phyloP scores from a whole-genome alignment of 2,888 invertebrate genomes.

The Drosophila cracens region DNA sequence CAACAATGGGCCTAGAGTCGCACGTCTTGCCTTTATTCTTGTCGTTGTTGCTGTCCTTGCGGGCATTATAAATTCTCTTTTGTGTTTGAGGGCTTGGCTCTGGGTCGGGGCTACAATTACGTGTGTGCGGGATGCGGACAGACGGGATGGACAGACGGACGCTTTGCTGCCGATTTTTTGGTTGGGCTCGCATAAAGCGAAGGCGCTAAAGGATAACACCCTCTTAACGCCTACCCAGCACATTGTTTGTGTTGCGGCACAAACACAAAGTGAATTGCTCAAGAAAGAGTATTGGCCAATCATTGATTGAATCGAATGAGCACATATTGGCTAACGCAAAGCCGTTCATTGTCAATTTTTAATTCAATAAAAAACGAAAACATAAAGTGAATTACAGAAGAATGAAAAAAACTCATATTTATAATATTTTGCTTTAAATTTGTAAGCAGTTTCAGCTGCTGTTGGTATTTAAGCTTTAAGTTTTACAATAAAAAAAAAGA shows the following conservation, averaged over 20 bases:
- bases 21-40: conserved; percentile 34
- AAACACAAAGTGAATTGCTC: conserved; percentile 43
- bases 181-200: conserved; percentile 54
- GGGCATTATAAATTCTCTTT: conserved; percentile 69
- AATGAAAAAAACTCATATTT: not conserved
- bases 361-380: conserved; percentile 2
- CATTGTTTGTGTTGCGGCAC: conserved; percentile 51
- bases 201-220: conserved; percentile 84
- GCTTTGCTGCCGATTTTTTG: conserved; percentile 51
- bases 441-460: not conserved
- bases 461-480: not conserved
- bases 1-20: conserved; percentile 53
- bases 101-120: conserved; percentile 77
- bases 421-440: not conserved
- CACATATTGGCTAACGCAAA: conserved; percentile 9
- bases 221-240: conserved; percentile 79
- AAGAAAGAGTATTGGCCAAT: conserved; percentile 16
- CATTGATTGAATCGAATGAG: conserved; percentile 17
- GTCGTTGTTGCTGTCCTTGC: conserved; percentile 53
- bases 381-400: not conserved
- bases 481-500: not conserved
- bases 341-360: conserved; percentile 5
- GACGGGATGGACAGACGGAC: conserved; percentile 17
- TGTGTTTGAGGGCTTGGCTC: conserved; percentile 45
- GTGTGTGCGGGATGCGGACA: conserved; percentile 40